A percentile compares a stretch with the other conserved stretches of the same genome.
Evolutionary conservation across 2,888 invertebrate species (phyloP).

Genomic region (Kuschelorhynchus macadamiae): DNA sequence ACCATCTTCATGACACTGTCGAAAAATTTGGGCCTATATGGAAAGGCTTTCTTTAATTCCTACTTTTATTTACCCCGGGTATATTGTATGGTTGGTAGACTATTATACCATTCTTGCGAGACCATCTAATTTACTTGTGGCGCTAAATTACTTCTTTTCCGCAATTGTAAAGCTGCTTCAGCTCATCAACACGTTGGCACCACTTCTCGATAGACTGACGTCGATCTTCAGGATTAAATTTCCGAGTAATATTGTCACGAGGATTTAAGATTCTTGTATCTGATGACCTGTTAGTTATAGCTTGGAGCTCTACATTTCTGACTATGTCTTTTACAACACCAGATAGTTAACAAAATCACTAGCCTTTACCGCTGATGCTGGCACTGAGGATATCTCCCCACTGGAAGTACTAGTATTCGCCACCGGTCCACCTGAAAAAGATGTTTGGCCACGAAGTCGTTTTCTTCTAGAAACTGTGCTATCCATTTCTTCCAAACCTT

Average conservation of each 20-base stretch:
- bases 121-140: slow-evolving; percentile 54
- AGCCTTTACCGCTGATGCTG: too few relatives aligned
- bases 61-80: slow-evolving; percentile 53
- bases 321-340: too few relatives aligned
- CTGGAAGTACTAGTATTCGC: too few relatives aligned
- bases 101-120: slow-evolving; percentile 53
- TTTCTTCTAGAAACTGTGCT: too few relatives aligned
- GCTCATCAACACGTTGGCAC: slow-evolving; percentile 38
- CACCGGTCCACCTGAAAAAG: too few relatives aligned
- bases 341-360: too few relatives aligned
- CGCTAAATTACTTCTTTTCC: slow-evolving; percentile 49
- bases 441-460: too few relatives aligned
- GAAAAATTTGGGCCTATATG: slow-evolving; percentile 5
- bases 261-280: too few relatives aligned
- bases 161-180: slow-evolving; percentile 34
- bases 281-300: too few relatives aligned
- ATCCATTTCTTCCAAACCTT: too few relatives aligned
- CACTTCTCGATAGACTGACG: slow-evolving; percentile 20
- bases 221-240: slow-evolving; percentile 37
- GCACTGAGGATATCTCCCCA: too few relatives aligned
- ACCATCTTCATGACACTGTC: slow-evolving; percentile 2
- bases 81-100: slow-evolving; percentile 39
- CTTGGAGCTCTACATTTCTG: too few relatives aligned
- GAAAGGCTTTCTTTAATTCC: slow-evolving; percentile 49
- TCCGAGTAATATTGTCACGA: slow-evolving; percentile 3